Conservation (phyloP, 1,140 invertebrate species). For the Plodia interpunctella region DNA sequence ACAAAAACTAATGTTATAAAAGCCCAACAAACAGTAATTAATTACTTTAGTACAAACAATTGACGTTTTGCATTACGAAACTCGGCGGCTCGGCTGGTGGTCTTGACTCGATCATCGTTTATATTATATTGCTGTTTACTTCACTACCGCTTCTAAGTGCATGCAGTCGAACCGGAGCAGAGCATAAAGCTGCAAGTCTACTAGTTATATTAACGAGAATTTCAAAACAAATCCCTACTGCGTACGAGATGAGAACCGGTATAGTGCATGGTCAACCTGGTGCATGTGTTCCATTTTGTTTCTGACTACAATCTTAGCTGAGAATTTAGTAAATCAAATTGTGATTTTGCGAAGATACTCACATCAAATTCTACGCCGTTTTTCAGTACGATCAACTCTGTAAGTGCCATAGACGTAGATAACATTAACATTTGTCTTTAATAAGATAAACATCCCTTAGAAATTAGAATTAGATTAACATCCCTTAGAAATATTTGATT, state of each 20-base stretch:
- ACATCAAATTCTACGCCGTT: neutral
- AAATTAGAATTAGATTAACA: neutral
- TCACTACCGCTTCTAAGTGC: slow-evolving; percentile 1
- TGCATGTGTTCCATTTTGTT: neutral
- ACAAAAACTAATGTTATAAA: neutral
- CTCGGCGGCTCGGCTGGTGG: neutral
- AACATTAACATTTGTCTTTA: too few species aligned
- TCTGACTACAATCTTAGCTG: neutral
- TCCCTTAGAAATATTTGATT: neutral
- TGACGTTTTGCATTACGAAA: neutral
- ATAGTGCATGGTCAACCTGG: neutral
- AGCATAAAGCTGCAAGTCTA: slow-evolving; percentile 4
- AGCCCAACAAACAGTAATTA: neutral
- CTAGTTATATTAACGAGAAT: slow-evolving; percentile 3
- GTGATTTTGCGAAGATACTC: neutral
- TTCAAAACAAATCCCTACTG: neutral
- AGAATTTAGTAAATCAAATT: neutral
- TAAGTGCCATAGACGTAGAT: neutral
- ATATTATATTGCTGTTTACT: slow-evolving; percentile 6
- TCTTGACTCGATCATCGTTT: slow-evolving; percentile 5
- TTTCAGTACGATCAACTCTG: neutral
- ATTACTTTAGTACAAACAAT: neutral
- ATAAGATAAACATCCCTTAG: neutral
- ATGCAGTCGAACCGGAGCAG: neutral
- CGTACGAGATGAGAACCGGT: neutral